Evolutionary conservation across 2,113 vertebrate species (phyloP).

Genomic region (Bubo blakistoni): DNA sequence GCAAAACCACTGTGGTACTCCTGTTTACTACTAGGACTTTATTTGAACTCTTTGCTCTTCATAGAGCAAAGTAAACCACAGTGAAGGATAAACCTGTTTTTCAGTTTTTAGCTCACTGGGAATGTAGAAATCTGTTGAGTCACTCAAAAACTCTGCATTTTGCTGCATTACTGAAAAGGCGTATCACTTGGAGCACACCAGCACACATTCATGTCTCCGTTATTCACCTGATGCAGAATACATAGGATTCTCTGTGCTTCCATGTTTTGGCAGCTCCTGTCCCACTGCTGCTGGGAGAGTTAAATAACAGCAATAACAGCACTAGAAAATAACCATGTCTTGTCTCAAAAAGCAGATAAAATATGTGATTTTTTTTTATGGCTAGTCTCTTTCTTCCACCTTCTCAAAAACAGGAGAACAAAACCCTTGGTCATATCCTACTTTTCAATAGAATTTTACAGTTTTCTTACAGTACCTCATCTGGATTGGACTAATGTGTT

Average conservation of each 20-base stretch:
- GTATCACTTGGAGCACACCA: background rate
- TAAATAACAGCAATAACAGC: background rate
- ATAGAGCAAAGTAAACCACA: background rate
- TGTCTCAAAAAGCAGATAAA: background rate
- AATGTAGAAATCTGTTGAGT: background rate
- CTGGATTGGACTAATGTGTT: background rate
- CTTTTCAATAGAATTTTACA: background rate
- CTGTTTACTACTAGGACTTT: background rate
- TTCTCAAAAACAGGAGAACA: background rate
- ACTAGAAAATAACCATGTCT: background rate
- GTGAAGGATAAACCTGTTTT: background rate
- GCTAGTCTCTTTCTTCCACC: background rate
- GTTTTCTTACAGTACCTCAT: background rate
- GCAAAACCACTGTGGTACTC: background rate
- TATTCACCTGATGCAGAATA: background rate
- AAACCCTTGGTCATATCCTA: background rate
- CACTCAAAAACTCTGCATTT: background rate
- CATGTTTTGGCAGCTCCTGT: background rate
- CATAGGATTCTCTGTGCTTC: background rate
- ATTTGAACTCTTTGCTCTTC: background rate
- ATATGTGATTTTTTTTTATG: background rate
- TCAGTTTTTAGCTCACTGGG: background rate
- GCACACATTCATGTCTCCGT: background rate
- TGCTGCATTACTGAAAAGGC: background rate
- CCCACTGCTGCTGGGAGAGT: background rate